These are phyloP conservation scores for Cyprinodon variegatus DNA, from an alignment of 2,113 vertebrate genomes.

Conservation along the genomic window DNA sequence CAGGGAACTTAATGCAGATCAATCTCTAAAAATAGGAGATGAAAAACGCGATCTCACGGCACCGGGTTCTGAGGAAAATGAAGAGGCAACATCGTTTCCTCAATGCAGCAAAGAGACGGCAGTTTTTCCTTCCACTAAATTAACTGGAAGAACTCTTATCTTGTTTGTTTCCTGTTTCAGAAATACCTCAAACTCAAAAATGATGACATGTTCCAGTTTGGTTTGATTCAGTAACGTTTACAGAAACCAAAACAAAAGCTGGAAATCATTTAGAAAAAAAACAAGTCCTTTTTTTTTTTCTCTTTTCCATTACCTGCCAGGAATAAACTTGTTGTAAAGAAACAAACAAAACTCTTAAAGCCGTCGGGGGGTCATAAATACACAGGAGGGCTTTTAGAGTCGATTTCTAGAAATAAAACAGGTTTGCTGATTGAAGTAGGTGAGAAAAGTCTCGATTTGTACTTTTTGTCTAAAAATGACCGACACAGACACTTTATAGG, in stretches of 20 bases:
- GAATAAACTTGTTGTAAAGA: not conserved
- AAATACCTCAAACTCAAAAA: not conserved
- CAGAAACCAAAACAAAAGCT: not conserved
- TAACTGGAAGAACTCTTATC: not conserved
- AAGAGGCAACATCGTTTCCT: not conserved
- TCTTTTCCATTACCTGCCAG: not conserved
- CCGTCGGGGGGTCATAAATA: not conserved
- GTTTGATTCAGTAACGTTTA: not conserved
- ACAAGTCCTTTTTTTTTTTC: not conserved
- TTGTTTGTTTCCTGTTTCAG: not conserved
- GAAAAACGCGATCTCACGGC: too few relatives aligned
- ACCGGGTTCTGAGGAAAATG: not conserved
- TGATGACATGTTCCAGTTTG: not conserved
- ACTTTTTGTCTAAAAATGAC: not conserved
- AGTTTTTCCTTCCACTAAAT: not conserved
- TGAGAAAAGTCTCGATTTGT: not conserved
- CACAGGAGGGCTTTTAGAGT: not conserved
- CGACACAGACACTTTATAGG: not conserved
- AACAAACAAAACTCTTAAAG: not conserved
- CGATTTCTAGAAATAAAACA: not conserved
- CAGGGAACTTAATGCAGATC: too few relatives aligned
- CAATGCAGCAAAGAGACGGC: not conserved
- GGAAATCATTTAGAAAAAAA: not conserved
- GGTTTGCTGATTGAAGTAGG: not conserved
- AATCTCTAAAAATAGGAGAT: too few relatives aligned